Percentiles rank a stretch among this genome's conserved stretches.
These are phyloP conservation scores for Temnothorax rugatulus DNA, from an alignment of 2,888 invertebrate species.

Conservation along the genomic window DNA sequence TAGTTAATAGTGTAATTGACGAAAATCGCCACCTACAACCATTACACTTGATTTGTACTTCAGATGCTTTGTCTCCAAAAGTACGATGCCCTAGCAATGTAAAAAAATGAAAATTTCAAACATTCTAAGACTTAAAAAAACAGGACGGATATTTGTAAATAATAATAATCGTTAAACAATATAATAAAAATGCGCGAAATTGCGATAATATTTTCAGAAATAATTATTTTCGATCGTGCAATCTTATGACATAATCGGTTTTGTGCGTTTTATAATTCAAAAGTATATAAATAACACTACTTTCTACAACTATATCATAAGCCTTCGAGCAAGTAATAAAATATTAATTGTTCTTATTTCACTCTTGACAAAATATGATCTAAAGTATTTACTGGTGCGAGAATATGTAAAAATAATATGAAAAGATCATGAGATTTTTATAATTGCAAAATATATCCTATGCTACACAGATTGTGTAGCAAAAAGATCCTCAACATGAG, in stretches of 20 bases:
- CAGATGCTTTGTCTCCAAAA: slow-evolving; percentile 66
- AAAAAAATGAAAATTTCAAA: slow-evolving; percentile 21
- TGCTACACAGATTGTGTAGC: not conserved
- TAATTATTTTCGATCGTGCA: slow-evolving; percentile 36
- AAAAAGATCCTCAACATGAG: not conserved
- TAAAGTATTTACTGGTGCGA: not conserved
- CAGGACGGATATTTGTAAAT: slow-evolving; percentile 45
- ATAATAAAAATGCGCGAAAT: slow-evolving; percentile 37
- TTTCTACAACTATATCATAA: not conserved
- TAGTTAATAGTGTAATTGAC: slow-evolving; percentile 30
- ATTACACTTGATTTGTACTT: slow-evolving; percentile 70
- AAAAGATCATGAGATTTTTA: slow-evolving; percentile 4
- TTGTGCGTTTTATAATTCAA: slow-evolving; percentile 16
- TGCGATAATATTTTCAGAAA: slow-evolving; percentile 25
- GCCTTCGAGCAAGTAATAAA: slow-evolving; percentile 4
- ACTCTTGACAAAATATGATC: not conserved
- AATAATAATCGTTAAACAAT: slow-evolving; percentile 50
- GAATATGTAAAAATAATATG: slow-evolving; percentile 6
- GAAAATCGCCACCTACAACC: slow-evolving; percentile 31
- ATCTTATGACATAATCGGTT: slow-evolving; percentile 8
- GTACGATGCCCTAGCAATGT: slow-evolving; percentile 58
- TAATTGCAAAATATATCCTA: slow-evolving; percentile 9
- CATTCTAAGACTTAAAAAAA: slow-evolving; percentile 32
- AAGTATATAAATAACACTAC: slow-evolving; percentile 9
- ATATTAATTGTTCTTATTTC: slow-evolving; percentile 23